A percentile compares a stretch with the other conserved stretches of the same genome.
Conservation (phyloP, 2,888 invertebrate genomes). For the Timema podura region DNA sequence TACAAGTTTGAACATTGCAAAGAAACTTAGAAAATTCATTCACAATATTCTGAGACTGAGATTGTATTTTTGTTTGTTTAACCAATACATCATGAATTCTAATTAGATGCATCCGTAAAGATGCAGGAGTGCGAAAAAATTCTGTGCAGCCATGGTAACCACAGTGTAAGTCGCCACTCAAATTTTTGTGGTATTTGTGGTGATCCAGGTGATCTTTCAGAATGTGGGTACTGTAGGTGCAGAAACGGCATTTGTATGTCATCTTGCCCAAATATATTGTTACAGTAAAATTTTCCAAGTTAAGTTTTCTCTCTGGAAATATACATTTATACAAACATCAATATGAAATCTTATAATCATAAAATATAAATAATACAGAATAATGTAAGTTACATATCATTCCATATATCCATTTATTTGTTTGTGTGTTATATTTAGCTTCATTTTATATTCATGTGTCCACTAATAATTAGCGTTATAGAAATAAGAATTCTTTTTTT, state of each 20-base stretch:
- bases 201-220: constrained; percentile 4
- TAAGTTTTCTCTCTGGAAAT: too few relatives aligned
- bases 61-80: neutral
- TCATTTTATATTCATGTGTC: too few relatives aligned
- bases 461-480: too few relatives aligned
- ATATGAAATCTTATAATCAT: too few relatives aligned
- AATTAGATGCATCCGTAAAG: neutral
- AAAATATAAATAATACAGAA: too few relatives aligned
- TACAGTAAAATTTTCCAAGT: too few relatives aligned
- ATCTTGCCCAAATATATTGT: too few relatives aligned
- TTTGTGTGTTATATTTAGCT: too few relatives aligned
- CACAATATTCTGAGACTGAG: neutral
- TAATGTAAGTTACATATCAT: too few relatives aligned
- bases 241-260: constrained; percentile 4
- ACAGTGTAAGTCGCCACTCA: constrained; percentile 10
- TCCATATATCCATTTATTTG: too few relatives aligned
- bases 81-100: neutral
- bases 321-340: too few relatives aligned
- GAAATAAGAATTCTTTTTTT: too few relatives aligned
- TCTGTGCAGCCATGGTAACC: constrained; percentile 19
- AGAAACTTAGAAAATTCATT: constrained; percentile 1
- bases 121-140: neutral
- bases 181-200: constrained; percentile 4
- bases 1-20: constrained; percentile 20
- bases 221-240: constrained; percentile 5